Base-by-base conservation (phyloP, 2,797 vertebrate genomes). In the Dallia pectoralis region DNA sequence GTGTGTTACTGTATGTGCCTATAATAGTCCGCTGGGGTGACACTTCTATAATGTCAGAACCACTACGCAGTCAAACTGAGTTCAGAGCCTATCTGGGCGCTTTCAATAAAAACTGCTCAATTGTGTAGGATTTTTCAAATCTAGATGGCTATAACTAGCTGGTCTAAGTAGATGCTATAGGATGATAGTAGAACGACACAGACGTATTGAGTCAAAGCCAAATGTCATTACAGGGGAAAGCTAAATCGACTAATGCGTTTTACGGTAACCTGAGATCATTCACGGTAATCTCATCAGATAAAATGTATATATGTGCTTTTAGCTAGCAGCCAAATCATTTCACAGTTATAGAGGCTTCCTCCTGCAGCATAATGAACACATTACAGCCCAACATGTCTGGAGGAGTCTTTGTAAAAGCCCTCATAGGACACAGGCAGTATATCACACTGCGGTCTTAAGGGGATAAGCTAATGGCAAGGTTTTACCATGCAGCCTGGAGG, bases 371-470 rank as follows among this genome's bases (percentile, higher is more conserved):
- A 72, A 78, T 63, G 49, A 44, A 79, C 74, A 53, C 69, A 56
- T 84, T 82, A 74, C 67, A 71, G 73, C 77, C 73, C 81, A 79
- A 82, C 66, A 76, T 75, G 75, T 67, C 44, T 71, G 36, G 15
- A 29, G 14, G 9, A 7, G n/a, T 16, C 70, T 69, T 47, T 25
- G 18, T 40, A 32, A 69, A 70, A 9, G 29, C 70, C 40, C 27
- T 49, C 32, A 29, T 11, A 63, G 67, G 48, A 69, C 40, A 74
- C 78, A 83, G 86, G 86, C 84, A 85, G 83, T 69, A 67, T 49
- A 80, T 87, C 83, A 85, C 85, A 84, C 85, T 86, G 87, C 87
- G 83, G 82, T 70, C 84, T 87, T 85, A 81, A 77, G 80, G 79
- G 79, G 73, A 80, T 81, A 88, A 85, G 86, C 74, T 86, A 86